These are phyloP conservation scores for Momotus momota DNA, from an alignment of 2,797 vertebrate species.

Conservation along the genomic window DNA sequence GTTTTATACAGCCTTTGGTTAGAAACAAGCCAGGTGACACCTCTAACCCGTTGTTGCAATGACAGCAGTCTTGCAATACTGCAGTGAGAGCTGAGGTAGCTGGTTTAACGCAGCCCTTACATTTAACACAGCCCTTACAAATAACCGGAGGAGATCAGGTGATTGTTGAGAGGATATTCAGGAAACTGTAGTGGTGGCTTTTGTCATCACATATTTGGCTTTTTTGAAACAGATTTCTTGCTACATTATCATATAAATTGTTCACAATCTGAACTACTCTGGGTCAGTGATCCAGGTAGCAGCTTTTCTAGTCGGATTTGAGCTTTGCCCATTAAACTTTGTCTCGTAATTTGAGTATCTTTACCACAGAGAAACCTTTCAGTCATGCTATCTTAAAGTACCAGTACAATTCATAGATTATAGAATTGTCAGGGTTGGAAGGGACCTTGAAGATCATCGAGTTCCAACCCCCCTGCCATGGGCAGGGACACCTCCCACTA, in stretches of 20 bases:
- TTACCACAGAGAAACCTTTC: neutral
- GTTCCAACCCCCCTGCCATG: no score
- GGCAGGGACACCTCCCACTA: no score
- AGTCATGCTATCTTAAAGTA: neutral
- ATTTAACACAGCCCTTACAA: neutral
- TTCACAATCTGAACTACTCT: neutral
- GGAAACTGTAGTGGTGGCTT: neutral
- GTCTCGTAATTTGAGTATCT: neutral
- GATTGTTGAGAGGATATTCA: neutral
- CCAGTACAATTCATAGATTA: neutral
- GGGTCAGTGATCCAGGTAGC: neutral
- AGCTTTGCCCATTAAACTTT: constrained; percentile 7
- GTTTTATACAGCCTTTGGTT: neutral
- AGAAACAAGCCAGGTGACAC: neutral
- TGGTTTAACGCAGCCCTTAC: neutral
- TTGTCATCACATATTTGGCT: neutral
- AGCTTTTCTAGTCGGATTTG: neutral
- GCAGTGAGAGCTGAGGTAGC: neutral
- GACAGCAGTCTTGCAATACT: neutral
- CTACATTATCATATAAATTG: neutral
- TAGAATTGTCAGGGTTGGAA: no score
- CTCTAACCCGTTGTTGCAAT: neutral
- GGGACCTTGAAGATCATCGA: no score
- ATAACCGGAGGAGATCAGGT: neutral
- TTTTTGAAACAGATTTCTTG: neutral